Evolutionary conservation across 2,888 invertebrate species (phyloP), one percentile per base, ranked within the genome.

Genomic region (Uropetala carovei): DNA sequence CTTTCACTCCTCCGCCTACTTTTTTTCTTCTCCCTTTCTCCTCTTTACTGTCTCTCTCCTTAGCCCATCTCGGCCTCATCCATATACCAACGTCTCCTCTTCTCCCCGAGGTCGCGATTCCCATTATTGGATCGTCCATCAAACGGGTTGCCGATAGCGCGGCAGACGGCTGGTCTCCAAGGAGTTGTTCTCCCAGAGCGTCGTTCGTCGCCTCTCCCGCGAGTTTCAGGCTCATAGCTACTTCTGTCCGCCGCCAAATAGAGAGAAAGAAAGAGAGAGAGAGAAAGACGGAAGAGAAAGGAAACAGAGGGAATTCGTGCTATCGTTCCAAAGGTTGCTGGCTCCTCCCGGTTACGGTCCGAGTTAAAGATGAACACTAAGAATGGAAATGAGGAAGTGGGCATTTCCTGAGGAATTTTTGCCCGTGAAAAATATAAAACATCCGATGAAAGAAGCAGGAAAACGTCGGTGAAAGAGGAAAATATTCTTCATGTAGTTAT

Each of bases 61-160:
- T 43, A n/a, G n/a, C n/a, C 43, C 7, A 1, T 64, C 18, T 81
- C 81, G 13, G 3, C 81, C 27, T 82, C 0, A 0, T 16, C 43
- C 43, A 0, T 30, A 16, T 30, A 82, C n/a, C 75, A n/a, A n/a
- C n/a, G 43, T 43, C 75, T 14, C 27, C 1, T 75, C 75, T 7
- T n/a, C 10, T 43, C 56, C 2, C 18, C 10, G 83, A 83, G 56
- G 56, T 43, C n/a, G 27, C 85, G 85, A 13, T 60, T 27, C 57
- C 59, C 86, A 86, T 89, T 89, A 89, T 89, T 89, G 89, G 89
- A 30, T 64, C 89, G 89, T 89, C 64, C 89, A 89, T 89, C 89
- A 89, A 89, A 27, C 86, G 86, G 59, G 89, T 64, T 68, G 89
- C 89, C 89, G 68, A 89, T 89, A 68, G 64, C 27, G 30, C 16